These are phyloP conservation scores for Gisinianus flammeolus DNA, from an alignment of 2,888 invertebrate species.

Conservation along the genomic window DNA sequence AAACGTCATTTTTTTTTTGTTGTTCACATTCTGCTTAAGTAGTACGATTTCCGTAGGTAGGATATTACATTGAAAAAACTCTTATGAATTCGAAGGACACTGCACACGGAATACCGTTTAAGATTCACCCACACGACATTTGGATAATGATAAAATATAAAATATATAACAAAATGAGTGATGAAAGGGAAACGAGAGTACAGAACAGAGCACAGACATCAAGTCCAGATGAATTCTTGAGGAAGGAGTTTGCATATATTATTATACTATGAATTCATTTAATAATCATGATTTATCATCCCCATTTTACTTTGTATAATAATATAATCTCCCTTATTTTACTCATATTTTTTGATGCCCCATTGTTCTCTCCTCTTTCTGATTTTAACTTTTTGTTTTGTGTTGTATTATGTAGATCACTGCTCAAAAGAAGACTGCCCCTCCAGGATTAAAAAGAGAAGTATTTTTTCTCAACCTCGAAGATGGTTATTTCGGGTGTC, in stretches of 20 bases:
- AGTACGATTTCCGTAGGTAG: conserved; percentile 37
- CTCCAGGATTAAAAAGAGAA: conserved; percentile 71
- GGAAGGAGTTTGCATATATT: background rate
- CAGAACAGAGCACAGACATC: background rate
- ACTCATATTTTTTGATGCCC: too few species aligned
- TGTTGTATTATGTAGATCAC: conserved; percentile 23
- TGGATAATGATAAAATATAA: background rate
- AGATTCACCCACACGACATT: conserved; percentile 37
- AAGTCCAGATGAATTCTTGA: background rate
- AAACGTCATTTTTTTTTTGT: conserved; percentile 4
- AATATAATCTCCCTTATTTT: background rate
- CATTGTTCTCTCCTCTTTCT: background rate
- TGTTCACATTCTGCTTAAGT: background rate
- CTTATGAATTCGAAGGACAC: conserved; percentile 32
- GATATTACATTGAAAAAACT: conserved; percentile 26
- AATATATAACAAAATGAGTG: background rate
- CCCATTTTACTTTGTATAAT: too few species aligned
- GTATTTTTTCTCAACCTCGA: conserved; percentile 96
- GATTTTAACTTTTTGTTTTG: background rate
- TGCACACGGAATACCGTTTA: conserved; percentile 40
- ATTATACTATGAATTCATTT: background rate
- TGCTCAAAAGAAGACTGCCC: conserved; percentile 46
- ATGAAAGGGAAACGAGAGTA: background rate
- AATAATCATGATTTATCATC: background rate
- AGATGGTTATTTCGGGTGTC: conserved; percentile 97